These are phyloP conservation scores for Scotopteryx bipunctaria DNA, from an alignment of 2,888 invertebrate genomes.

Conservation along the genomic window DNA sequence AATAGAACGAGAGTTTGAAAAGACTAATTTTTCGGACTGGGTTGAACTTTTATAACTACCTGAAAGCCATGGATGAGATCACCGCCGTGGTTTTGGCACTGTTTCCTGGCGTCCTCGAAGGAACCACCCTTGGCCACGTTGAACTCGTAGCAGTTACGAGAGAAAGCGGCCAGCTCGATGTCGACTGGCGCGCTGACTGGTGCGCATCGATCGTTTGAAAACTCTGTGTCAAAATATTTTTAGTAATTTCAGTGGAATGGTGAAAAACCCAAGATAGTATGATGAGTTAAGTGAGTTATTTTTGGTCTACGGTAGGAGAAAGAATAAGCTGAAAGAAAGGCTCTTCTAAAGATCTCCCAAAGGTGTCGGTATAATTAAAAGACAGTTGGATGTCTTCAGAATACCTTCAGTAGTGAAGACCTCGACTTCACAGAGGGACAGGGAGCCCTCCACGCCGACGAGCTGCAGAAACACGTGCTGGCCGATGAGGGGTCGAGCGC, in stretches of 20 bases:
- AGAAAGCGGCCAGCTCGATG: constrained; percentile 91
- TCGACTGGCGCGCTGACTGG: constrained; percentile 90
- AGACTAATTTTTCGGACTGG: too few relatives aligned
- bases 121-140: constrained; percentile 91
- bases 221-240: constrained; percentile 82
- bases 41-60: too few relatives aligned
- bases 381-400: too few relatives aligned
- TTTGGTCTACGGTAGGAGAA: too few relatives aligned
- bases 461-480: constrained; percentile 95
- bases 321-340: neutral
- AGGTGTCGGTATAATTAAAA: too few relatives aligned
- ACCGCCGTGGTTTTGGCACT: constrained; percentile 89
- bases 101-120: constrained; percentile 90
- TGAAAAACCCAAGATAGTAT: too few relatives aligned
- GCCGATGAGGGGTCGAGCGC: constrained; percentile 92
- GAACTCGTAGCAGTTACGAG: constrained; percentile 94
- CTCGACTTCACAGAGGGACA: constrained; percentile 95
- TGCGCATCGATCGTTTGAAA: constrained; percentile 92
- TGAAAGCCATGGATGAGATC: constrained; percentile 88
- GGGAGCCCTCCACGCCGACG: constrained; percentile 94
- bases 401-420: constrained; percentile 95
- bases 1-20: too few relatives aligned
- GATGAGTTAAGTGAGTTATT: too few relatives aligned
- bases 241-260: too few relatives aligned
- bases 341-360: too few relatives aligned